Evolutionary conservation across 2,113 vertebrate genomes (phyloP).

Genomic region (Montifringilla adamsi): DNA sequence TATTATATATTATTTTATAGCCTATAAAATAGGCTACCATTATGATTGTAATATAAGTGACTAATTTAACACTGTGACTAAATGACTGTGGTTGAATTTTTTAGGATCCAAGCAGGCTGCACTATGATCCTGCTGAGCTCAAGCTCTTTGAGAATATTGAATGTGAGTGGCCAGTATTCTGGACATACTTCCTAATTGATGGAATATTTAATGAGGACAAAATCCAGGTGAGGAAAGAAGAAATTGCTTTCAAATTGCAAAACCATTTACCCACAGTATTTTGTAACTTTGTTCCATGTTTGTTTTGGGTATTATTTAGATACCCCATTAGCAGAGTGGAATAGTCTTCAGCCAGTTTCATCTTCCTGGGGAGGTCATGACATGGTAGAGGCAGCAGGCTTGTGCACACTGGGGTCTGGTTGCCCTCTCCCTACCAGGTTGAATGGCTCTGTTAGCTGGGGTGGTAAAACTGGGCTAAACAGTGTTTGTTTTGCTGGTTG

Average conservation of each 20-base stretch:
- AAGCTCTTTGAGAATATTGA: constrained; percentile 99
- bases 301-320: not conserved
- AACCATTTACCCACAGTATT: not conserved
- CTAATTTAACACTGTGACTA: not conserved
- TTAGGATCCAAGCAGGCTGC: constrained; percentile 90
- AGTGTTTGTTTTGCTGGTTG: not conserved
- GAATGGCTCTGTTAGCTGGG: not conserved
- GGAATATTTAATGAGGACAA: constrained; percentile 88
- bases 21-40: not conserved
- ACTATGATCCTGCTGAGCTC: constrained; percentile 96
- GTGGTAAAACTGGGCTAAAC: not conserved
- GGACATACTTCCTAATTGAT: constrained; percentile 95
- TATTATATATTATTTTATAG: too few species aligned
- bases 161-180: constrained; percentile 98
- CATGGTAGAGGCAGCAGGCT: fast-evolving
- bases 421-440: not conserved
- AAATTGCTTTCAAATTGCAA: not conserved
- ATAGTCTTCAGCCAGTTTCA: not conserved
- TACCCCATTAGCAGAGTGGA: not conserved
- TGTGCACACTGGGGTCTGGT: not conserved
- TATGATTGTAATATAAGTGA: not conserved
- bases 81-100: not conserved
- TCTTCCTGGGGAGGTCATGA: not conserved
- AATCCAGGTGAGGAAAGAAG: constrained; percentile 82
- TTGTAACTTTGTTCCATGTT: not conserved